A percentile compares a stretch with the other conserved stretches of the same genome.
phyloP scores from a whole-genome alignment of 2,797 vertebrate genomes.

The Paedocypris micromegethes region DNA sequence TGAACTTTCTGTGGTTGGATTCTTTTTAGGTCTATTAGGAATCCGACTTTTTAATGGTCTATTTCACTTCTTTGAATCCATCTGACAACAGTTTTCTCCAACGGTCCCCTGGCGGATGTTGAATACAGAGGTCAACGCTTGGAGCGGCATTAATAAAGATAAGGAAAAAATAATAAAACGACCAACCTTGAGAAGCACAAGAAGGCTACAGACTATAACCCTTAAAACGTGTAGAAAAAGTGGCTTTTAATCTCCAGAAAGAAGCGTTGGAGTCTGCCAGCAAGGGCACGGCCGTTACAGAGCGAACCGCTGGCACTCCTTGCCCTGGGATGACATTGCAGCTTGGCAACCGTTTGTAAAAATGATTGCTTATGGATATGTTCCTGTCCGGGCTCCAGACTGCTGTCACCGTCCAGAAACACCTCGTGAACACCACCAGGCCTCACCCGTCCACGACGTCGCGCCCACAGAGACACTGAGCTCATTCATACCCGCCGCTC shows the following conservation, averaged over 20 bases:
- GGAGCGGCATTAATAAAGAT: conserved; percentile 11
- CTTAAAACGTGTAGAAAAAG: not conserved
- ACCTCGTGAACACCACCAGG: conserved; percentile 57
- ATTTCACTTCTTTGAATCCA: conserved; percentile 7
- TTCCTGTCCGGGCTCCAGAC: conserved; percentile 55
- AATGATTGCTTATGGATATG: conserved; percentile 11
- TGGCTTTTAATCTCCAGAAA: conserved; percentile 9
- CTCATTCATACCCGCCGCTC: conserved; percentile 41
- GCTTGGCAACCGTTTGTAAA: conserved; percentile 33
- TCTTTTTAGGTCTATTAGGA: conserved; percentile 9
- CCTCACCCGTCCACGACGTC: conserved; percentile 48
- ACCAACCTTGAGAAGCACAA: conserved; percentile 16
- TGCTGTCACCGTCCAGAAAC: conserved; percentile 63
- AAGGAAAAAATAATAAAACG: not conserved
- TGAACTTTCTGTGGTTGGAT: conserved; percentile 1
- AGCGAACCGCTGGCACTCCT: conserved; percentile 3
- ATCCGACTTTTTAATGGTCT: conserved; percentile 11
- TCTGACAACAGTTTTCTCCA: conserved; percentile 9
- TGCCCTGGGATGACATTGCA: conserved; percentile 33
- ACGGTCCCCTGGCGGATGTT: conserved; percentile 17
- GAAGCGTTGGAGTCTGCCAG: conserved; percentile 7
- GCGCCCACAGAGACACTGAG: conserved; percentile 39
- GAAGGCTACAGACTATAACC: conserved; percentile 13
- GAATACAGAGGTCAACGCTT: conserved; percentile 15
- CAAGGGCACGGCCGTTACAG: conserved; percentile 1